Base-by-base conservation (phyloP, 2,113 vertebrate genomes). In the Anarhynchus alexandrinus region DNA sequence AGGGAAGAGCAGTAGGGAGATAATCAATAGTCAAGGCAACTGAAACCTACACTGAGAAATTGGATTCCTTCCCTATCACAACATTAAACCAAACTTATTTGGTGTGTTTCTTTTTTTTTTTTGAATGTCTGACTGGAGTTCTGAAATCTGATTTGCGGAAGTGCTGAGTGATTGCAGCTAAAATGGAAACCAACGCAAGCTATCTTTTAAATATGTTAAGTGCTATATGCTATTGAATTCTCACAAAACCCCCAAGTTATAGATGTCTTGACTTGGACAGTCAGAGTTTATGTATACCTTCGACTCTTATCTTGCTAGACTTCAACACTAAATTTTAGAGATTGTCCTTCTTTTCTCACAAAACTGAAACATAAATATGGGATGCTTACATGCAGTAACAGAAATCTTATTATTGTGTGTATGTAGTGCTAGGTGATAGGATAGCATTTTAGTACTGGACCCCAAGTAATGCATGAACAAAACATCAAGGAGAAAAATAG, bases 201-300 rank as follows among this genome's bases (percentile, higher is more conserved):
- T 61, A 15, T 26, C 4, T 49, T 81, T 88, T 61, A 47, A 67
- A 42, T 43, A 1, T 47, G 2, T 32, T 54, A 43, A 70, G 7
- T 80, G 15, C 2, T 82, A 14, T 11, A 25, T 36, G 4, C 2
- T 22, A 14, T 17, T 57, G 12, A 47, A 36, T 62, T 66, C 7
- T 74, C n/a, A 45, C 15, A 70, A 73, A 88, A 73, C 1, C 0
- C 2, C 2, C 4, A 36, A 26, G 5, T 57, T 82, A 45, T 1
- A 42, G 22, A 42, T 47, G 1, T 62, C 77, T 95, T 66, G 11
- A 30, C 36, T 52, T 69, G 9, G 12, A 3, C 22, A 80, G 3
- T 69, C 18, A 61, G 6, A 54, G 10, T 34, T 69, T 72, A 58
- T 42, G 20, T 4, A 8, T 81, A 45, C 5, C 9, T 82, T 66